Evolutionary conservation across 2,797 vertebrate genomes (phyloP).

Genomic region (Spinus pinus): DNA sequence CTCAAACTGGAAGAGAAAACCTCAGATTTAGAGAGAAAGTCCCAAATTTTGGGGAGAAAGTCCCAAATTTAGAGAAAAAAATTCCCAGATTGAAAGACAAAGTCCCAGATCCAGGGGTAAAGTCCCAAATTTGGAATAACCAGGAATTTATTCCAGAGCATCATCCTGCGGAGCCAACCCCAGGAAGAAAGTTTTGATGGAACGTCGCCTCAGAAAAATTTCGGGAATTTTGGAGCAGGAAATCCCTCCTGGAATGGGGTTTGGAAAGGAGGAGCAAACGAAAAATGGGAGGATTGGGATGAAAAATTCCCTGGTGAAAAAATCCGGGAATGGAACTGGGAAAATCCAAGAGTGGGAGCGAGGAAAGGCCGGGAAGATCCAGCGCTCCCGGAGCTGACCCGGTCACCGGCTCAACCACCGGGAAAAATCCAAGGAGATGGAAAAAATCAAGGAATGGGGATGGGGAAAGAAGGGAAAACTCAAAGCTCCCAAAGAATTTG

Average conservation of each 20-base stretch:
- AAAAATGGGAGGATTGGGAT: not conserved
- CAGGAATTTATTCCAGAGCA: not conserved
- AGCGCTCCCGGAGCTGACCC: no score
- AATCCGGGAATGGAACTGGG: accelerated
- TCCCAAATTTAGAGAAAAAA: no score
- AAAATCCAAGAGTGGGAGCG: not conserved
- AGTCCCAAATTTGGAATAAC: not conserved
- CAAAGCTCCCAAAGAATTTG: accelerated
- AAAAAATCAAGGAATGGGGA: not conserved
- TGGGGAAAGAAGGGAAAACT: no score
- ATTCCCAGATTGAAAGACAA: no score
- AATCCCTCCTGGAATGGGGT: not conserved
- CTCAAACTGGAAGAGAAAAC: not conserved
- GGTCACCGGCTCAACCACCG: no score
- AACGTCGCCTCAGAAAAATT: accelerated
- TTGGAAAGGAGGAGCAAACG: not conserved
- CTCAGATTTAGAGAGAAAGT: accelerated
- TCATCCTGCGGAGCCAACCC: not conserved
- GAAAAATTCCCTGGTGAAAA: not conserved
- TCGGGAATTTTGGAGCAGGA: not conserved
- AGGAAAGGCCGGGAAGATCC: not conserved
- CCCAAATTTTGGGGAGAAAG: not conserved
- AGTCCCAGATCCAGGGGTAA: no score
- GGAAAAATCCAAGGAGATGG: not conserved
- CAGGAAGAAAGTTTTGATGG: not conserved